phyloP scores from a whole-genome alignment of 2,888 invertebrate species.

The Cerastis leucographa region DNA sequence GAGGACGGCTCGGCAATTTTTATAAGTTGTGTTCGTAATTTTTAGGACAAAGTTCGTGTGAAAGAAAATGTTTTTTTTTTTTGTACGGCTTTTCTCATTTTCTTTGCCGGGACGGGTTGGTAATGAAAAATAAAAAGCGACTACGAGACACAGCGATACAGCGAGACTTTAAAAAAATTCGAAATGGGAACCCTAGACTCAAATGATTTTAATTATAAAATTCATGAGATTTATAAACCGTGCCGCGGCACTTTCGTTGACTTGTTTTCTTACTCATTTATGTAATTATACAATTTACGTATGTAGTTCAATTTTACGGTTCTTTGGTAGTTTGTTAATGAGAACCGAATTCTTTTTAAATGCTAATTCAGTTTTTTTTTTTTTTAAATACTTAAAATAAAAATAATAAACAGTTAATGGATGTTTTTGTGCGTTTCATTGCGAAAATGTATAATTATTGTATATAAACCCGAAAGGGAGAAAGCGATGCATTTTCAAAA shows the following conservation, averaged over 20 bases:
- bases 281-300: slow-evolving; percentile 25
- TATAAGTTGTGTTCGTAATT: not conserved
- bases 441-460: not conserved
- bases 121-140: not conserved
- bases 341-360: not conserved
- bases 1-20: not conserved
- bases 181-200: not conserved
- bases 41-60: not conserved
- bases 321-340: slow-evolving; percentile 1
- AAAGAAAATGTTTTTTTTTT: not conserved
- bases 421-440: not conserved
- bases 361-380: not conserved
- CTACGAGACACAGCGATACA: too few species aligned
- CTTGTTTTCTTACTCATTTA: slow-evolving; percentile 2
- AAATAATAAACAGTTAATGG: not conserved
- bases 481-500: not conserved
- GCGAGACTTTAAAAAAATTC: too few species aligned
- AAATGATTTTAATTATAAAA: slow-evolving; percentile 41
- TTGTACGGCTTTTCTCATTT: not conserved
- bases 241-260: slow-evolving; percentile 24
- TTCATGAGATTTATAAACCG: slow-evolving; percentile 31
- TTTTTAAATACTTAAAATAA: not conserved
- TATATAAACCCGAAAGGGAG: not conserved
- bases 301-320: slow-evolving; percentile 9
- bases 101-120: not conserved